Conservation (phyloP, 2,113 vertebrate genomes). For the Xenopus laevis region DNA sequence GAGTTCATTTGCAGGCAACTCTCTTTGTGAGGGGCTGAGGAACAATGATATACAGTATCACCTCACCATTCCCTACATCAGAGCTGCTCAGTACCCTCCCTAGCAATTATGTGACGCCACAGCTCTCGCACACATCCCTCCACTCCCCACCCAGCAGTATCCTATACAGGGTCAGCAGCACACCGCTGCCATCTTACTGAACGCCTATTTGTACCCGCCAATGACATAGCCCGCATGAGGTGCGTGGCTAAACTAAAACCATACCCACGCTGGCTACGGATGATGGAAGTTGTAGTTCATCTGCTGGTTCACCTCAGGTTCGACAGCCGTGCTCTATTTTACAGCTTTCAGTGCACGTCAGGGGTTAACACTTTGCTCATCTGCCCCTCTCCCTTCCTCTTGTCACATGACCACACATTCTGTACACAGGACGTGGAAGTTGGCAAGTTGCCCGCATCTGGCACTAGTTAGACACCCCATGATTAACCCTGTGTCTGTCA, state of each 20-base stretch:
- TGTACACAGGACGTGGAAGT: constrained; percentile 42
- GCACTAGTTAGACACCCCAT: constrained; percentile 42
- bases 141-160: background rate
- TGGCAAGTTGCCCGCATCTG: constrained; percentile 33
- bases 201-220: no score
- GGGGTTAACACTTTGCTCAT: constrained; percentile 15
- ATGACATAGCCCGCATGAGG: no score
- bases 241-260: no score
- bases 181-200: background rate
- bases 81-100: background rate
- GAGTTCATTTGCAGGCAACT: constrained; percentile 74
- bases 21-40: constrained; percentile 11
- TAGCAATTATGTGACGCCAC: no score
- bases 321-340: background rate
- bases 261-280: no score
- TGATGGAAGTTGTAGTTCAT: no score
- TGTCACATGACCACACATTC: constrained; percentile 45
- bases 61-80: background rate
- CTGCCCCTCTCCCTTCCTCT: constrained; percentile 25
- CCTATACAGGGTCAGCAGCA: background rate
- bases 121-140: no score
- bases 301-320: background rate
- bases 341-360: background rate
- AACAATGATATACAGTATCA: background rate
- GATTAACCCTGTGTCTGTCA: constrained; percentile 34